Evolutionary conservation across 2,888 invertebrate genomes (phyloP).

Genomic region (Ditula angustiorana): DNA sequence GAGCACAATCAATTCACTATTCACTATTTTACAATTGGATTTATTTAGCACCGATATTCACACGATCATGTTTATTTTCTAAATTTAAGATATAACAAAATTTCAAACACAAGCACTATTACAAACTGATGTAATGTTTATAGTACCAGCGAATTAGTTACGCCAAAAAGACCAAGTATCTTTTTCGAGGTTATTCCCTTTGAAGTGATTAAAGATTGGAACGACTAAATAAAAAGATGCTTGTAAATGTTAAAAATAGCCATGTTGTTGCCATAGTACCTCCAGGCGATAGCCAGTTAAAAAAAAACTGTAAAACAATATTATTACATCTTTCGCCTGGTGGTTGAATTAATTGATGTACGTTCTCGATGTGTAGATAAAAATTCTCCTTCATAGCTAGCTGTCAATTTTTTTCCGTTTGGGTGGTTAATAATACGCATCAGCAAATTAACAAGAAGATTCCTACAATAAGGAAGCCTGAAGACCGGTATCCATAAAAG

Average conservation of each 20-base stretch:
- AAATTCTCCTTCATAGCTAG: neutral
- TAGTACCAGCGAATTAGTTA: neutral
- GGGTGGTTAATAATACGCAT: too few species aligned
- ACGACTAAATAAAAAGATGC: neutral
- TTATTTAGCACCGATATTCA: conserved; percentile 18
- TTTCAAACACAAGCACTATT: conserved; percentile 9
- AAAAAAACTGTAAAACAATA: neutral
- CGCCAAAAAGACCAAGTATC: neutral
- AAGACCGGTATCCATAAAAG: too few species aligned
- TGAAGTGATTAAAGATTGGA: neutral
- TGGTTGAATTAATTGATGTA: conserved; percentile 10
- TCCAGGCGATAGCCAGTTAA: neutral
- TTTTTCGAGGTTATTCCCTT: neutral
- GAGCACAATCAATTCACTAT: conserved; percentile 29
- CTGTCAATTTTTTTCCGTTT: conserved; percentile 1
- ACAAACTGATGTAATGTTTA: neutral
- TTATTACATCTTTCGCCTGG: neutral
- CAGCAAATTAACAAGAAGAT: too few species aligned
- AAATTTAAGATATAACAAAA: conserved; percentile 9
- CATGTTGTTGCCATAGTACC: conserved; percentile 20
- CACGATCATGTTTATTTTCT: conserved; percentile 21
- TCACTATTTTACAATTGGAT: conserved; percentile 18
- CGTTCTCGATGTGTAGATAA: conserved; percentile 13
- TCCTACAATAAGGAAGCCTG: too few species aligned
- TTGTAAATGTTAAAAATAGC: neutral